Evolutionary conservation across 2,113 vertebrate genomes (phyloP).

Genomic region (Haliaeetus leucogaster): DNA sequence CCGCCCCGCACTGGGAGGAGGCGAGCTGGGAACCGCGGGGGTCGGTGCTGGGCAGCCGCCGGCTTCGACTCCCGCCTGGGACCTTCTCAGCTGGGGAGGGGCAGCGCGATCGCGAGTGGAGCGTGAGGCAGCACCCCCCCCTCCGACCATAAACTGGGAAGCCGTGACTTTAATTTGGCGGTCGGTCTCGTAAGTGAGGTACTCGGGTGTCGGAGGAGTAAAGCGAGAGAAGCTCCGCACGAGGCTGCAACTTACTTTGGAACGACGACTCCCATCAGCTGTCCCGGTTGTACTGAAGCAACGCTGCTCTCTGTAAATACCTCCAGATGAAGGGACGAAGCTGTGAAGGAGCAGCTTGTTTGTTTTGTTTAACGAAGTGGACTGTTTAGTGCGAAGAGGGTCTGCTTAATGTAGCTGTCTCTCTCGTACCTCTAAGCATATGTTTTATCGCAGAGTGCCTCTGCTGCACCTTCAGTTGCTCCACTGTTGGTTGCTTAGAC

Average conservation of each 20-base stretch:
- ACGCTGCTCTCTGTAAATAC: background rate
- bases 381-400: background rate
- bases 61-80: background rate
- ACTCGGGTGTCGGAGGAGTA: background rate
- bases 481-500: background rate
- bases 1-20: background rate
- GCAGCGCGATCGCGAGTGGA: background rate
- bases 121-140: background rate
- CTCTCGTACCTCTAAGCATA: background rate
- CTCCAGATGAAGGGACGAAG: background rate
- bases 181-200: fast-evolving
- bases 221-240: background rate
- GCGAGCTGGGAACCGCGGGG: background rate
- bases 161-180: background rate
- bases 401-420: background rate
- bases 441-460: background rate
- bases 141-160: background rate
- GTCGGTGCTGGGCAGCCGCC: no score
- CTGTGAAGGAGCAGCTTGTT: background rate
- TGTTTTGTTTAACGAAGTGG: background rate
- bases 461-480: background rate
- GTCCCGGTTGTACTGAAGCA: background rate
- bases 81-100: no score
- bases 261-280: background rate
- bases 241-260: background rate